Percentiles rank a stretch among this genome's conserved stretches.
Evolutionary conservation across 2,797 vertebrate genomes (phyloP).

Genomic region (Anas bahamensis): DNA sequence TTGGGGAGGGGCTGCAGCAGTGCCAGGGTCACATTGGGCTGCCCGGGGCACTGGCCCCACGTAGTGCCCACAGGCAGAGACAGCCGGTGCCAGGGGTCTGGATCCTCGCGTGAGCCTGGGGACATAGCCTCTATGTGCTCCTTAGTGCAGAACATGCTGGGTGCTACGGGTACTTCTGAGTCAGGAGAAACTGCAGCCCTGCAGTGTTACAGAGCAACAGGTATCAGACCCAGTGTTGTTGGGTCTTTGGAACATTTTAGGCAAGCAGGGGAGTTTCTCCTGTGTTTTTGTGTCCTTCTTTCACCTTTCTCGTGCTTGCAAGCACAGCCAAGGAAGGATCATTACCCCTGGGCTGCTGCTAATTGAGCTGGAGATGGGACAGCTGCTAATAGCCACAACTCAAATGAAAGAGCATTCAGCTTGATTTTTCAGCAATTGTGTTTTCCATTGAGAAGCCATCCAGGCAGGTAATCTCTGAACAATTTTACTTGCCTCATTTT

Average conservation of each 20-base stretch:
- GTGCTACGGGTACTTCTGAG: too few species aligned
- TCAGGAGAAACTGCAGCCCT: too few species aligned
- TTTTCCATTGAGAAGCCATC: not conserved
- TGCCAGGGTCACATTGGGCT: not conserved
- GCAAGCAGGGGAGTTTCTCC: not conserved
- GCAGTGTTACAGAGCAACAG: too few species aligned
- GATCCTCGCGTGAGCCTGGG: too few species aligned
- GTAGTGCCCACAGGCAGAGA: not conserved
- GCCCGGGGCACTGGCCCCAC: not conserved
- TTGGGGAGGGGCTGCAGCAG: not conserved
- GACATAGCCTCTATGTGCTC: too few species aligned
- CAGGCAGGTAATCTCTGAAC: not conserved
- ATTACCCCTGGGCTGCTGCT: not conserved
- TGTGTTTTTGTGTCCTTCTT: not conserved
- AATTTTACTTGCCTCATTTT: not conserved
- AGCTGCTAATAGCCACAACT: accelerated
- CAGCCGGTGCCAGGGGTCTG: too few species aligned
- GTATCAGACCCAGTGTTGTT: not conserved
- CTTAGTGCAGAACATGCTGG: too few species aligned
- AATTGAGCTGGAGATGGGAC: not conserved
- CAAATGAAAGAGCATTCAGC: not conserved
- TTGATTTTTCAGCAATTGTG: not conserved
- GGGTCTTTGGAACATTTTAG: too few species aligned
- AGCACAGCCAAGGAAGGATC: not conserved
- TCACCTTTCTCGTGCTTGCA: not conserved